phyloP scores from a whole-genome alignment of 2,113 vertebrate species.

The Chionis minor region DNA sequence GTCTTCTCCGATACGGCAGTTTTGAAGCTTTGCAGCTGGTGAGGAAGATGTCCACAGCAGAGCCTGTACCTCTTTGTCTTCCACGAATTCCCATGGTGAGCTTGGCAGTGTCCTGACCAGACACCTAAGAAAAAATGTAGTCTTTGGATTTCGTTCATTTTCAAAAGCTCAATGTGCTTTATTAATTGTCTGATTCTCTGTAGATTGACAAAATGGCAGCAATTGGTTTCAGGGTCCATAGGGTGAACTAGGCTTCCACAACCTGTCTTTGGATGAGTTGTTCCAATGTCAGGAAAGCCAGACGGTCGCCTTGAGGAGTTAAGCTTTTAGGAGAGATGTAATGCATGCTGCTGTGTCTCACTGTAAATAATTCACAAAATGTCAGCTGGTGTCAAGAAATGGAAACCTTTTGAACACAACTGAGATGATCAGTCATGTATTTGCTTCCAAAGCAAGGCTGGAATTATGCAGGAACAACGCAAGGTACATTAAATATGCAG shows the following conservation, averaged over 20 bases:
- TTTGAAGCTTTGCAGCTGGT: constrained; percentile 32
- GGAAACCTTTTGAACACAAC: background rate
- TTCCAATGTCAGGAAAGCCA: background rate
- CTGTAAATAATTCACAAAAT: constrained; percentile 50
- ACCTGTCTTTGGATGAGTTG: background rate
- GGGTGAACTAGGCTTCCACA: background rate
- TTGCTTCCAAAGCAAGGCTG: background rate
- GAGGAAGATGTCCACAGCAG: background rate
- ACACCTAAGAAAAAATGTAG: background rate
- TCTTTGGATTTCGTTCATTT: background rate
- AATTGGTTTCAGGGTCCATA: background rate
- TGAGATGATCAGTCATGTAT: background rate
- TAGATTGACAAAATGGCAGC: background rate
- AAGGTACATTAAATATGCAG: background rate
- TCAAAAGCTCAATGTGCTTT: background rate
- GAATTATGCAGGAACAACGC: background rate
- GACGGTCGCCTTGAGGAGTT: background rate
- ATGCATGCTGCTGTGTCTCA: background rate
- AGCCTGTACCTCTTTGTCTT: background rate
- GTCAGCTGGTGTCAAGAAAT: background rate
- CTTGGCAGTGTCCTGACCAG: background rate
- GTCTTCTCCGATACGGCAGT: background rate
- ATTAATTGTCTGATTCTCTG: background rate
- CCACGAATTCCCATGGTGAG: background rate
- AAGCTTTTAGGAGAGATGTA: background rate